phyloP scores from a whole-genome alignment of 2,888 invertebrate genomes.

The Platerodrilus igneus region DNA sequence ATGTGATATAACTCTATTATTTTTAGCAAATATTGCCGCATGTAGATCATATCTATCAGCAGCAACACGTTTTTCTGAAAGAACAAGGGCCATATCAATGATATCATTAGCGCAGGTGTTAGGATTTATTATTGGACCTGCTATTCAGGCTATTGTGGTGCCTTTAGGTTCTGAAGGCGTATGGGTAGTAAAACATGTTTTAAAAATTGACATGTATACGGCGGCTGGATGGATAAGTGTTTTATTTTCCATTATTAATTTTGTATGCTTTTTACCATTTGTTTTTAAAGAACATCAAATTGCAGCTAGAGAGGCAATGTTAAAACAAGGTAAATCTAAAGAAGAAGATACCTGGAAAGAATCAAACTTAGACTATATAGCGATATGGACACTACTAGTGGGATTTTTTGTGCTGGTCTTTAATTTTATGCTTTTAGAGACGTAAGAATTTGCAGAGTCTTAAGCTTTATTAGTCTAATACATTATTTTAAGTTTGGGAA shows the following conservation, averaged over 20 bases:
- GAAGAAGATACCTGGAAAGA: constrained; percentile 71
- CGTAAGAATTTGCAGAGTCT: constrained; percentile 52
- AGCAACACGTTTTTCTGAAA: constrained; percentile 73
- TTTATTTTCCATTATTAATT: constrained; percentile 65
- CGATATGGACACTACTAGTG: constrained; percentile 71
- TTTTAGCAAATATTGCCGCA: constrained; percentile 74
- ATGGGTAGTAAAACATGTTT: constrained; percentile 48
- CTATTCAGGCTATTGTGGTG: constrained; percentile 74
- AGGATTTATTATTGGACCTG: constrained; percentile 83
- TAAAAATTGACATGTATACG: constrained; percentile 81
- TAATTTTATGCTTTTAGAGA: constrained; percentile 84
- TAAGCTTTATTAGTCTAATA: too few species aligned
- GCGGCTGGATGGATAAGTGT: constrained; percentile 84
- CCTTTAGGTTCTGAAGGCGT: constrained; percentile 68
- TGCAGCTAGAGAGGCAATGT: constrained; percentile 75
- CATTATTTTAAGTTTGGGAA: constrained; percentile 53
- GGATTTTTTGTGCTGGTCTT: constrained; percentile 82
- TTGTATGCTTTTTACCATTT: constrained; percentile 68
- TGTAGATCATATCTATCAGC: constrained; percentile 81
- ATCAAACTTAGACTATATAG: constrained; percentile 68
- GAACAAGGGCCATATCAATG: constrained; percentile 78
- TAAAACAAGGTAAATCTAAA: constrained; percentile 63
- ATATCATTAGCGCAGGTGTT: constrained; percentile 80
- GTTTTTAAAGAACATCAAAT: constrained; percentile 72
- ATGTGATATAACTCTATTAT: neutral